Evolutionary conservation across 2,797 vertebrate genomes (phyloP), one percentile per base, ranked within the genome.

Genomic region (Protonibea diacanthus): DNA sequence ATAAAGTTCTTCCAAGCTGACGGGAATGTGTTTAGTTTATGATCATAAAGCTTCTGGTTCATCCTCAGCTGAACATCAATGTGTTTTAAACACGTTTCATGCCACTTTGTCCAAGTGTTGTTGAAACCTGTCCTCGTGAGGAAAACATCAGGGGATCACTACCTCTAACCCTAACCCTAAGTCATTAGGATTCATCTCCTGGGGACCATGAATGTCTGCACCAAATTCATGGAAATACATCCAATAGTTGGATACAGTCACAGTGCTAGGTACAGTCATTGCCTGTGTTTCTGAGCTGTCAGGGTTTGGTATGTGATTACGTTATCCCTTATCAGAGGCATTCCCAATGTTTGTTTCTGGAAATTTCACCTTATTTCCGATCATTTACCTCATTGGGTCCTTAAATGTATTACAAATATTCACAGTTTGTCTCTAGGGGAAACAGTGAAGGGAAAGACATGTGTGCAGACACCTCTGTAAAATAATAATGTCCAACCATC

Each of bases 231-330:
- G 21, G 29, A 13, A 67, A 45, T 44, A 18, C 20, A 63, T 45
- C 14, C 15, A 49, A 18, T 13, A 63, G 51, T 18, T 42, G 33
- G 33, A 38, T 33, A 33, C 7, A 33, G 33, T 33, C 33, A 33
- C 8, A 9, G 2, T 33, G 8, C 8, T 33, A 53, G 33, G 21
- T 17, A 40, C 29, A 42, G 57, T 45, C 33, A 51, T 55, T 21
- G 27, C 33, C 29, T 10, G 56, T 70, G 53, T 79, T 77, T 80
- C 60, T 82, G 21, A 12, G 66, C 56, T 33, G 5, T 66, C 44
- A 42, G 62, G 25, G 38, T 45, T n/a, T 0, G 1, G 9, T 44
- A 42, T 55, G 61, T 61, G 65, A 74, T 55, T 20, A 18, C 1
- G 3, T 17, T 49, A 38, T 42, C 70, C 25, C 17, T 48, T 44